A percentile compares a stretch with the other conserved stretches of the same genome.
Conservation (phyloP, 2,797 vertebrate species). For the Pelochelys cantorii region DNA sequence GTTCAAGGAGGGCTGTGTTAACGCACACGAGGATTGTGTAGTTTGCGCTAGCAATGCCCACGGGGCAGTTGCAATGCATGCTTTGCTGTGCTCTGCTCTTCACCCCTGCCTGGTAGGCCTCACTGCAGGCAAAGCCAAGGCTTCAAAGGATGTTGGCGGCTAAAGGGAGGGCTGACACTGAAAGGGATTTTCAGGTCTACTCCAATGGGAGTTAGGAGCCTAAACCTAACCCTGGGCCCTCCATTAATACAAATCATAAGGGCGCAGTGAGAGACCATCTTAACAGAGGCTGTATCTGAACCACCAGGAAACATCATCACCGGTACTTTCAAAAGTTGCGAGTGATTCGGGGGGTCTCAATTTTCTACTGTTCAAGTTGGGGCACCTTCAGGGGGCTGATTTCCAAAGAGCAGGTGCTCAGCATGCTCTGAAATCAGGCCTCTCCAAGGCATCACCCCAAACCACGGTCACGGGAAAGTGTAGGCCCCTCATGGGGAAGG, state of each 20-base stretch:
- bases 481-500: background rate
- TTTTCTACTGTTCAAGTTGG: background rate
- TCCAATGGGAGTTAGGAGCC: rapidly evolving
- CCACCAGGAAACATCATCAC: background rate
- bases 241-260: background rate
- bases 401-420: background rate
- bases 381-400: background rate
- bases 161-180: background rate
- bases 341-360: background rate
- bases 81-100: background rate
- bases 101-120: background rate
- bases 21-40: background rate
- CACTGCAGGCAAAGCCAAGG: background rate
- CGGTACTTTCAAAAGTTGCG: background rate
- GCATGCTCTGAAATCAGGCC: background rate
- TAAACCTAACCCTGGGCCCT: rapidly evolving
- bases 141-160: background rate
- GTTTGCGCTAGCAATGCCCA: background rate
- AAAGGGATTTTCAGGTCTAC: background rate
- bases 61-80: background rate
- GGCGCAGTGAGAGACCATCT: no score
- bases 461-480: background rate
- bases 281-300: background rate
- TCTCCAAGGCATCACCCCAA: background rate
- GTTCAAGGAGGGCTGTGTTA: background rate